Percentiles rank a stretch among this genome's conserved stretches.
Conservation (phyloP, 2,113 vertebrate species). For the Dasyornis broadbenti region DNA sequence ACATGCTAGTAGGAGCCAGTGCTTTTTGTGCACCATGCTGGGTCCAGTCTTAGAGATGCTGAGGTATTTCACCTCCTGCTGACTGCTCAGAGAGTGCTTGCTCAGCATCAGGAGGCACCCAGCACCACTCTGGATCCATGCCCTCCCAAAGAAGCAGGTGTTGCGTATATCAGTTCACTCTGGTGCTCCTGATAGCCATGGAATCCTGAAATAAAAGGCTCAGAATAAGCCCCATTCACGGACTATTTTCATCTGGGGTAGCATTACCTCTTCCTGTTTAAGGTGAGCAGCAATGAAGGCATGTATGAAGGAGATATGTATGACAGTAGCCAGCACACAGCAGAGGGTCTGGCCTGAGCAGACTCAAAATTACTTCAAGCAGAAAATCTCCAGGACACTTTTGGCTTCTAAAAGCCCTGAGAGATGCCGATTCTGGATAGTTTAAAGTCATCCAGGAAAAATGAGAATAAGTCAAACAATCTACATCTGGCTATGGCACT, state of each 20-base stretch:
- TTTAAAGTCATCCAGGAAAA: background rate
- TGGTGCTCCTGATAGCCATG: background rate
- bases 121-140: background rate
- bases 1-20: background rate
- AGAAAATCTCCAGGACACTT: background rate
- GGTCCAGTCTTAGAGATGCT: background rate
- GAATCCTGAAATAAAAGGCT: background rate
- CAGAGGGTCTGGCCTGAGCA: rapidly evolving
- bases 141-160: rapidly evolving
- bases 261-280: background rate
- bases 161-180: background rate
- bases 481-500: background rate
- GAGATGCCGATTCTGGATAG: background rate
- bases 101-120: background rate
- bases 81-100: background rate
- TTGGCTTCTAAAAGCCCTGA: background rate
- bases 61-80: background rate
- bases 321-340: background rate
- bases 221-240: background rate
- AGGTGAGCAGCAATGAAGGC: background rate
- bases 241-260: background rate
- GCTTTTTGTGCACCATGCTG: background rate
- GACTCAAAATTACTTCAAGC: background rate
- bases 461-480: background rate
- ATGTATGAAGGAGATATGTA: background rate